Evolutionary conservation across 2,113 vertebrate species (phyloP).

Genomic region (Menura novaehollandiae): DNA sequence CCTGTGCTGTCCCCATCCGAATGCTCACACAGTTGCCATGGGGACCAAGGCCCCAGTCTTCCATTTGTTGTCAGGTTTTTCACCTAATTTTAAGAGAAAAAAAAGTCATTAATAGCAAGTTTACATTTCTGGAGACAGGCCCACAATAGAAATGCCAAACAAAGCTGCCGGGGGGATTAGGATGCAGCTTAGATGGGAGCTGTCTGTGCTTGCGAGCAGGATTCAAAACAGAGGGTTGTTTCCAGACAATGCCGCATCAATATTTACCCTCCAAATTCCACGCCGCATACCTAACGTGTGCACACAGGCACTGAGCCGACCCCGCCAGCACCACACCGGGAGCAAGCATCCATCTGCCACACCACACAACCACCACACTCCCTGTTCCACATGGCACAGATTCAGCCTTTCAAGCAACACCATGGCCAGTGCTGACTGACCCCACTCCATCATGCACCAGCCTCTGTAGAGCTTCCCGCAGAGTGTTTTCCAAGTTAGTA

Average conservation of each 20-base stretch:
- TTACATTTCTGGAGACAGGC: conserved; percentile 18
- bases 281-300: not conserved
- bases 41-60: conserved; percentile 85
- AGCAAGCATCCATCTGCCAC: not conserved
- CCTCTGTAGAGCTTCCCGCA: not conserved
- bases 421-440: not conserved
- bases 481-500: not conserved
- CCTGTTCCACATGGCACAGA: not conserved
- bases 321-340: not conserved
- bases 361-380: not conserved
- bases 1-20: conserved; percentile 87
- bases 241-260: conserved; percentile 16
- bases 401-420: not conserved
- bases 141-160: conserved; percentile 20
- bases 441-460: not conserved
- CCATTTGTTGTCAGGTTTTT: conserved; percentile 89
- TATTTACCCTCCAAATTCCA: conserved; percentile 52
- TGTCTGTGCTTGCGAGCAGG: conserved; percentile 8
- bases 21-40: conserved; percentile 93
- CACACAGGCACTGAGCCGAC: not conserved
- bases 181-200: conserved; percentile 15
- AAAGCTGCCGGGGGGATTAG: not conserved
- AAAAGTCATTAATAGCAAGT: conserved; percentile 14
- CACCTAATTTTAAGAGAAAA: conserved; percentile 74
- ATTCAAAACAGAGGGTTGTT: conserved; percentile 33